A percentile compares a stretch with the other conserved stretches of the same genome.
phyloP scores from a whole-genome alignment of 1,140 invertebrate species.

The Prorops nasuta region DNA sequence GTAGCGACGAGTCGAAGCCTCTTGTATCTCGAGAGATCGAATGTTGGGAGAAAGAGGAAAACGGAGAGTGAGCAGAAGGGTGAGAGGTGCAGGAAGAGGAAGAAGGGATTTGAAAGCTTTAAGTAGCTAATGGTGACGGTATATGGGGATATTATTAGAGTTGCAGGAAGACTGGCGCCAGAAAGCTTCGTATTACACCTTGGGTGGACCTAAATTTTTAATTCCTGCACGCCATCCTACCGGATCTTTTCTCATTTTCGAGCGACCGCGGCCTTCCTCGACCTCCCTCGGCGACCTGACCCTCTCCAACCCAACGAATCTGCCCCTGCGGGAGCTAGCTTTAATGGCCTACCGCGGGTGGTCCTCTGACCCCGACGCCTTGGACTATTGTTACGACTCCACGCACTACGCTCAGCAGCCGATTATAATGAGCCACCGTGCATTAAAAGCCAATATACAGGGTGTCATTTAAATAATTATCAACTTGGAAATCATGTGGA shows the following conservation, averaged over 20 bases:
- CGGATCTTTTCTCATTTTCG: too few species aligned
- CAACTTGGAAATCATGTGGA: too few species aligned
- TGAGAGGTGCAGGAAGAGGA: not conserved
- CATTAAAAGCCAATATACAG: too few species aligned
- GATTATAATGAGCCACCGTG: slow-evolving; percentile 23
- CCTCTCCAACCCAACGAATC: too few species aligned
- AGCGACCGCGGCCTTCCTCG: too few species aligned
- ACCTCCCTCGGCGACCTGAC: slow-evolving; percentile 13
- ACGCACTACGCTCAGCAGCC: slow-evolving; percentile 14
- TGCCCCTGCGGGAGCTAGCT: slow-evolving; percentile 22
- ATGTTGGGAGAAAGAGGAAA: not conserved
- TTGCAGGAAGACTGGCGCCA: slow-evolving; percentile 45
- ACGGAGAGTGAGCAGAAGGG: not conserved
- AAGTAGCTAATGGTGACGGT: slow-evolving; percentile 50
- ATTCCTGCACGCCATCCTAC: too few species aligned
- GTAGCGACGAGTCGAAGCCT: too few species aligned
- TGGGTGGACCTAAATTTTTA: too few species aligned
- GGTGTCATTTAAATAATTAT: too few species aligned
- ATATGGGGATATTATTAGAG: slow-evolving; percentile 53
- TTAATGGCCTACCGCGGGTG: slow-evolving; percentile 49
- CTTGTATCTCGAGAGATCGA: too few species aligned
- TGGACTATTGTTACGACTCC: slow-evolving; percentile 42
- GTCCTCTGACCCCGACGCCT: slow-evolving; percentile 36
- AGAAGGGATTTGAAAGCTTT: slow-evolving; percentile 28
- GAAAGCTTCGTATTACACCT: slow-evolving; percentile 49